These are phyloP conservation scores for Aleiodes alternator DNA, from an alignment of 2,888 invertebrate species.

Conservation along the genomic window DNA sequence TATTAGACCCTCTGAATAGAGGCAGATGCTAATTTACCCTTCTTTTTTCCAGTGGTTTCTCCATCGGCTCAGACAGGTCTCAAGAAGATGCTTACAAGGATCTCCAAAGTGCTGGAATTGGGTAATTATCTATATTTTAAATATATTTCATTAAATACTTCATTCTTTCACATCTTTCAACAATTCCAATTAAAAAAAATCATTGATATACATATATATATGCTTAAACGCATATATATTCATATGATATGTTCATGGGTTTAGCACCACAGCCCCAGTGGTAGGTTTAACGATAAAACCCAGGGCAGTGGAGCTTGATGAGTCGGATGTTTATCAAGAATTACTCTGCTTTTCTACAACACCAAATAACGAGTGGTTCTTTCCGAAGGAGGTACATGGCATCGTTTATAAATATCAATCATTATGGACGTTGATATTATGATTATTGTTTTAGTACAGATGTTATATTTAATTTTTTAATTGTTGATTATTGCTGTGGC, in stretches of 20 bases:
- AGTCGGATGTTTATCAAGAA: constrained; percentile 74
- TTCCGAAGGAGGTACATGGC: constrained; percentile 72
- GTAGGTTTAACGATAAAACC: constrained; percentile 74
- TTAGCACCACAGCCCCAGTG: constrained; percentile 72
- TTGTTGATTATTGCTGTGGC: constrained; percentile 37
- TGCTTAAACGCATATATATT: background rate
- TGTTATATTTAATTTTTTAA: constrained; percentile 28
- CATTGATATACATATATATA: constrained; percentile 12
- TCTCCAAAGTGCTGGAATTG: constrained; percentile 78
- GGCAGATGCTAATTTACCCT: too few relatives aligned
- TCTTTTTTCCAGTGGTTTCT: constrained; percentile 85
- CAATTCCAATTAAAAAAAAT: background rate
- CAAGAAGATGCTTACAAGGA: constrained; percentile 92
- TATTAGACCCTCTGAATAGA: too few relatives aligned
- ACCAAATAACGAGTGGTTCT: constrained; percentile 72
- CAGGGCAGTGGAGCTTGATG: constrained; percentile 73
- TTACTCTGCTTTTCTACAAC: constrained; percentile 74
- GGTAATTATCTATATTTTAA: constrained; percentile 61
- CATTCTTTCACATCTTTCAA: background rate
- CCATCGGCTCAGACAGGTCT: constrained; percentile 85
- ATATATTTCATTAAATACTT: background rate
- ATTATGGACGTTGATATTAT: constrained; percentile 46
- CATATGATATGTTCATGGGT: constrained; percentile 61
- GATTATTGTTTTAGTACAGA: constrained; percentile 41
- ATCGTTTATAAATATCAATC: constrained; percentile 22